Conservation (phyloP, 2,797 vertebrate species). For the Gorsachius magnificus region DNA sequence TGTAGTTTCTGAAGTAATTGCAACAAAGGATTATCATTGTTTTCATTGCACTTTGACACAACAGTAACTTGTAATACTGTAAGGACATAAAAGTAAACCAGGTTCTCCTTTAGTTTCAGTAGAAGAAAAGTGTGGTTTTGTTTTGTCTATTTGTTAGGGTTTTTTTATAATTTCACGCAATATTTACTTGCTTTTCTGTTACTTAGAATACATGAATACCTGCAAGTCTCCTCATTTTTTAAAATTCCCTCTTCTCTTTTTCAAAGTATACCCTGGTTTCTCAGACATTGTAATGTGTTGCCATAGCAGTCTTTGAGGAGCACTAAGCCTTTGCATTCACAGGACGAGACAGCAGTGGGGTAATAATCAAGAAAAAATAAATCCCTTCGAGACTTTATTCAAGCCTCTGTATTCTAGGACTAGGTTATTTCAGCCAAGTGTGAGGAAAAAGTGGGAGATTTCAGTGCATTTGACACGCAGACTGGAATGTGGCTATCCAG, state of each 20-base stretch:
- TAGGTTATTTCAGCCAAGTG: background rate
- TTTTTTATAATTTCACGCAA: background rate
- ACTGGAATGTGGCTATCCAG: background rate
- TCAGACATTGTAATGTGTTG: background rate
- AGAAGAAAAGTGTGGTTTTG: background rate
- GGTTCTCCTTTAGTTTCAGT: background rate
- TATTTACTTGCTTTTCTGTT: background rate
- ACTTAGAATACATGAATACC: background rate
- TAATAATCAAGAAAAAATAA: background rate
- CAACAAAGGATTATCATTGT: background rate
- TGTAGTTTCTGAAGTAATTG: background rate
- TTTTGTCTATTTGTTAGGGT: background rate
- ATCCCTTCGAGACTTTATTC: background rate
- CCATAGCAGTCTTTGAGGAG: slow-evolving; percentile 14
- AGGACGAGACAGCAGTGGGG: background rate
- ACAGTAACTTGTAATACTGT: background rate
- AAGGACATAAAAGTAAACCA: background rate
- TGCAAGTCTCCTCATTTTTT: background rate
- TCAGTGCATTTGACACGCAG: background rate
- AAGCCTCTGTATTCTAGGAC: background rate
- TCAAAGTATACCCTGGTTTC: background rate
- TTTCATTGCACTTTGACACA: background rate
- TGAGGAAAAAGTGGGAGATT: background rate
- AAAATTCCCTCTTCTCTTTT: background rate
- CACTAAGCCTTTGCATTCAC: background rate